Evolutionary conservation across 2,113 vertebrate genomes (phyloP).

Genomic region (Carettochelys insculpta): DNA sequence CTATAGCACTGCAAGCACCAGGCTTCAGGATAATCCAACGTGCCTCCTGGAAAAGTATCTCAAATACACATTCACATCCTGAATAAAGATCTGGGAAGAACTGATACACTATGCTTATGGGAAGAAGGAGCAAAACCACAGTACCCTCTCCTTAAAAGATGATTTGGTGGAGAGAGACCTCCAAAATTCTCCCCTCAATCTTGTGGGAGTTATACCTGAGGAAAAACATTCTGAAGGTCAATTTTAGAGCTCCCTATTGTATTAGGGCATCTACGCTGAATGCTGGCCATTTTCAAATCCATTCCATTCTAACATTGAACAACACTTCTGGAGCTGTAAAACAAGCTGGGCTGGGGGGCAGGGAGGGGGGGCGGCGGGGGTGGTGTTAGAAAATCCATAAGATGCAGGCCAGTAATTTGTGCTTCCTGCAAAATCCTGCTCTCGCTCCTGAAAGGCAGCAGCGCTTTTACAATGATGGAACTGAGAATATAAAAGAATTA

Average conservation of each 20-base stretch:
- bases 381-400: conserved; percentile 50
- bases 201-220: background rate
- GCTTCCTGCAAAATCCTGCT: conserved; percentile 29
- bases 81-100: background rate
- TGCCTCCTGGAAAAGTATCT: background rate
- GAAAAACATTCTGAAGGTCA: background rate
- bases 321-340: conserved; percentile 26
- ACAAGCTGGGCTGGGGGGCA: conserved; percentile 51
- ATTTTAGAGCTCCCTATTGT: background rate
- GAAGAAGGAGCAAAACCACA: background rate
- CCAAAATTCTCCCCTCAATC: background rate
- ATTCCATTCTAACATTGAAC: background rate
- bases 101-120: background rate
- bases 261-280: conserved; percentile 31
- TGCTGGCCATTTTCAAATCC: conserved; percentile 41
- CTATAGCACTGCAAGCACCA: background rate
- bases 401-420: conserved; percentile 38
- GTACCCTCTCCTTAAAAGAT: conserved; percentile 6
- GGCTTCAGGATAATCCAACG: background rate
- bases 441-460: conserved; percentile 44
- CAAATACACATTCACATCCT: background rate
- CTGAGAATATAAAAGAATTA: conserved; percentile 59
- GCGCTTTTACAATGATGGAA: conserved; percentile 40
- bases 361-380: conserved; percentile 30
- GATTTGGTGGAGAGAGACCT: background rate